Evolutionary conservation across 1,140 invertebrate species (phyloP), one percentile per base, ranked within the genome.

Genomic region (Caenorhabditis briggsae): DNA sequence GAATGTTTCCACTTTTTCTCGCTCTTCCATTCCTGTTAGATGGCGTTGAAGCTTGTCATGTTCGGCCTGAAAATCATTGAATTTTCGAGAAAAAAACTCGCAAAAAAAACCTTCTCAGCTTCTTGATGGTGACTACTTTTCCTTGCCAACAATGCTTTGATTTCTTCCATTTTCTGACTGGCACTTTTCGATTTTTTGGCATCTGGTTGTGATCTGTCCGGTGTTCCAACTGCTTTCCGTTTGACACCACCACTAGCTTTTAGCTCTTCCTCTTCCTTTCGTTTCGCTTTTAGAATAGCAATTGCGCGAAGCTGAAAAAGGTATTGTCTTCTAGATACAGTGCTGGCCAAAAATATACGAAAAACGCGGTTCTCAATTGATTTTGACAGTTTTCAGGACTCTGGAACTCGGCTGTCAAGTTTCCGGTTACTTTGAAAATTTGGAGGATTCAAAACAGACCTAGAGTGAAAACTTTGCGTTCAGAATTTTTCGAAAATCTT

Each of bases 1-100:
- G 41, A 86, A 86, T 55, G 85, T 78, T 55, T 86, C 85, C n/a
- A 86, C 55, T 70, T 86, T 86, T 82, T 86, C 85, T 18, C 70
- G 41, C 20, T 64, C 50, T n/a, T 59, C 78, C 85, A 86, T 82
- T 78, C 55, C 46, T 0, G 55, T 86, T 20, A 58, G 48, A 83
- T 83, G 82, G 18, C 53, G 82, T 43, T 61, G 58, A 41, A 83
- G 20, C 43, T 14, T 56, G 20, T 58, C 53, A 43, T 83, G 55
- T 20, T 58, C 82, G 6, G 58, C 82, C 58, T 61, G 16, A 14
- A 83, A 56, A 25, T 6, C 6, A 2, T 6, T 9, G 33, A 33
- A 33, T 33, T 33, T 3, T 41, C n/a, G 16, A 58, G 7, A 58
- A 58, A n/a, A 11, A 11, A 11, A 20, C n/a, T 61, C 25, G 11